Evolutionary conservation across 2,888 invertebrate species (phyloP).

Genomic region (Tenthredo scrophulariae): DNA sequence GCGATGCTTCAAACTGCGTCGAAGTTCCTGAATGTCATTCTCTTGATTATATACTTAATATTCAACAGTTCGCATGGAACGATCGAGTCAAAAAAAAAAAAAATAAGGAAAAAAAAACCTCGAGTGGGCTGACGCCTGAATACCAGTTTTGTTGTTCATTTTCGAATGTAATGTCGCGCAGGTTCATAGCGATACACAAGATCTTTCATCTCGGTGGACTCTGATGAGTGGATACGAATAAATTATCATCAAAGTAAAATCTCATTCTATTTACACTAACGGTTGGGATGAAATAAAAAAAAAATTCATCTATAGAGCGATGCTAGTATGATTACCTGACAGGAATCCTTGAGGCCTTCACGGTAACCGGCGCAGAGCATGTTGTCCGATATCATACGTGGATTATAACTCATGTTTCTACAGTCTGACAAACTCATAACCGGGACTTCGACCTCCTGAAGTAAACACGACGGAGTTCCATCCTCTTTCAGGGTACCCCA

Average conservation of each 20-base stretch:
- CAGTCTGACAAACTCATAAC: constrained; percentile 78
- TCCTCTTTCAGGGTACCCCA: constrained; percentile 94
- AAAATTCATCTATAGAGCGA: not conserved
- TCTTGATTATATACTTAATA: not conserved
- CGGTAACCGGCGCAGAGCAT: constrained; percentile 93
- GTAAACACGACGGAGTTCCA: constrained; percentile 90
- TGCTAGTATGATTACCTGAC: constrained; percentile 83
- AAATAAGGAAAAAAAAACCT: not conserved
- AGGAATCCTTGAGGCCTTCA: constrained; percentile 88
- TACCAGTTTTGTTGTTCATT: not conserved
- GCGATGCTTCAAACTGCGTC: not conserved
- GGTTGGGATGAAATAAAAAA: not conserved
- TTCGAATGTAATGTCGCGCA: not conserved
- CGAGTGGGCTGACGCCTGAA: not conserved
- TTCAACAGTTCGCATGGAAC: not conserved
- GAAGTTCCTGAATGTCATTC: not conserved
- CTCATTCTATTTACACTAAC: not conserved
- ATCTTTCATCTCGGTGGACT: not conserved
- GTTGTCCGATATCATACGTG: constrained; percentile 92
- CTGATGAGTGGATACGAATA: not conserved
- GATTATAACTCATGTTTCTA: constrained; percentile 87
- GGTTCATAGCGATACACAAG: not conserved
- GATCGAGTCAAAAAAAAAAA: not conserved
- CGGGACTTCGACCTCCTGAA: constrained; percentile 92
- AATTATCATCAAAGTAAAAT: not conserved